These are phyloP conservation scores for Furcula furcula DNA, from an alignment of 2,888 invertebrate genomes.

Conservation along the genomic window DNA sequence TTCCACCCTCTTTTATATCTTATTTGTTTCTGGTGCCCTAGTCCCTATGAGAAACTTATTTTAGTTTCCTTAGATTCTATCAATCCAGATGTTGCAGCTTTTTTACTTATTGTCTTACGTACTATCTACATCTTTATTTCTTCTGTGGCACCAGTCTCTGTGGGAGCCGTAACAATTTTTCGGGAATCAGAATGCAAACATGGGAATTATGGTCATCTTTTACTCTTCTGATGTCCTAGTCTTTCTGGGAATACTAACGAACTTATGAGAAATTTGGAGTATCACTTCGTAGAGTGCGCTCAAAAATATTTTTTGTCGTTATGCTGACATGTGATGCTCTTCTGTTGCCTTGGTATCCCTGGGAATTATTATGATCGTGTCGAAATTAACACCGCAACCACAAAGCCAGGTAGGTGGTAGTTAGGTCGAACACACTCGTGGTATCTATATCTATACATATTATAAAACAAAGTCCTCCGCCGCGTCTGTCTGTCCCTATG, in stretches of 20 bases:
- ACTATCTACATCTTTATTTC: not conserved
- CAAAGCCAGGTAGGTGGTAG: too few species aligned
- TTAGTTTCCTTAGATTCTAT: too few species aligned
- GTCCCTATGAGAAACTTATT: not conserved
- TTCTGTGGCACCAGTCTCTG: conserved; percentile 7
- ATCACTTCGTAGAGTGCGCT: too few species aligned
- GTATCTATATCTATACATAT: too few species aligned
- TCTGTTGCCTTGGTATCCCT: conserved; percentile 7
- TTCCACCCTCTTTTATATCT: not conserved
- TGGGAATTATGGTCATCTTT: not conserved
- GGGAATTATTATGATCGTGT: conserved; percentile 6
- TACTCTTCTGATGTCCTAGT: not conserved
- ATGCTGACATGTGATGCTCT: not conserved
- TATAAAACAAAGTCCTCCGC: too few species aligned
- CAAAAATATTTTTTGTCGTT: too few species aligned
- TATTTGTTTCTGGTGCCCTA: not conserved
- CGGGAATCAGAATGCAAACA: too few species aligned
- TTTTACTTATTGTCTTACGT: too few species aligned
- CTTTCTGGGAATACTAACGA: not conserved
- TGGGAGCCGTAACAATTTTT: not conserved
- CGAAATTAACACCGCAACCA: too few species aligned
- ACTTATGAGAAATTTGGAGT: not conserved
- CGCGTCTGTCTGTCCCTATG: too few species aligned
- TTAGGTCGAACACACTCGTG: too few species aligned
- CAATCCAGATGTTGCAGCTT: too few species aligned